Evolutionary conservation across 2,797 vertebrate species (phyloP).

Genomic region (Falco novaeseelandiae): DNA sequence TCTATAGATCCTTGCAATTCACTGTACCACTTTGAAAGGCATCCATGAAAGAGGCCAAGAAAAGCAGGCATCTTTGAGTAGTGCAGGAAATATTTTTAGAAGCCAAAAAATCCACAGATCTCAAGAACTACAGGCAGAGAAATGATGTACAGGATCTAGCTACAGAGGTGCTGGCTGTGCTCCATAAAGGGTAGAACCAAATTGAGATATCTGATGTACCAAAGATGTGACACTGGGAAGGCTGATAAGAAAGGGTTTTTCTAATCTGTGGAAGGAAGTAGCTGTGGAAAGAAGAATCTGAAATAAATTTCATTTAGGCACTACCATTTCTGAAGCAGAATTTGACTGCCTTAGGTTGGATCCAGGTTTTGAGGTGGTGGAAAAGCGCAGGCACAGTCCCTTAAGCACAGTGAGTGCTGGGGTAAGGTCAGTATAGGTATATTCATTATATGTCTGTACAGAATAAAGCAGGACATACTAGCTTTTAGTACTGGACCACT

Average conservation of each 20-base stretch:
- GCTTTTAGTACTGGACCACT: background rate
- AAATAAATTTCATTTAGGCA: background rate
- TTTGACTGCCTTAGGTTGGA: background rate
- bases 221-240: background rate
- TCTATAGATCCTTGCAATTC: background rate
- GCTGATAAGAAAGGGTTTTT: background rate
- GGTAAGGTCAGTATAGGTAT: background rate
- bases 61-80: background rate
- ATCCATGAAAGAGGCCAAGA: background rate
- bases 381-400: background rate
- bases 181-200: background rate
- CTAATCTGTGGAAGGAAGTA: background rate
- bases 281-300: background rate
- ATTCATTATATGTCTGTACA: background rate
- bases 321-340: background rate
- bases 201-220: background rate
- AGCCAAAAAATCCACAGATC: background rate
- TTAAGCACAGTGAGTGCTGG: background rate
- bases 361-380: background rate
- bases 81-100: background rate
- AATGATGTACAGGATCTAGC: background rate
- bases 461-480: background rate
- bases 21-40: background rate
- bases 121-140: background rate
- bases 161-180: background rate